These are phyloP conservation scores for Meandrusa payeni DNA, from an alignment of 2,888 invertebrate genomes.

Conservation along the genomic window DNA sequence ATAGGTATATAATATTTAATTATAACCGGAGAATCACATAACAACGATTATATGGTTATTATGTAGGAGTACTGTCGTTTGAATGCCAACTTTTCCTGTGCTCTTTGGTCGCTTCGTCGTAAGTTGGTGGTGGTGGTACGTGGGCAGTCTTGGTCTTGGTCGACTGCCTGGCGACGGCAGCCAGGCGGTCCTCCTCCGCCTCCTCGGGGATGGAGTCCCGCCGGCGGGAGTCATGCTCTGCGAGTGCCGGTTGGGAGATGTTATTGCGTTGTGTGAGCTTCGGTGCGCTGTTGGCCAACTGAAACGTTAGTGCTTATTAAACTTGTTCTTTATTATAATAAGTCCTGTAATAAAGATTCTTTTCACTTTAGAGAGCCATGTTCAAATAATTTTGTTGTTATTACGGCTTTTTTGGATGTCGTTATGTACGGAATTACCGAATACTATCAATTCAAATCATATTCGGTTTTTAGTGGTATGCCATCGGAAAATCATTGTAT, in stretches of 20 bases:
- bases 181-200: slow-evolving; percentile 68
- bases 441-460: no score
- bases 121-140: slow-evolving; percentile 62
- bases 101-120: slow-evolving; percentile 65
- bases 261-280: slow-evolving; percentile 82
- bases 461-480: no score
- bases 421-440: no score
- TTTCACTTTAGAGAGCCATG: no score
- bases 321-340: not conserved
- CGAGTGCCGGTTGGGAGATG: slow-evolving; percentile 81
- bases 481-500: no score
- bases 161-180: slow-evolving; percentile 46
- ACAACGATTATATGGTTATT: slow-evolving; percentile 1
- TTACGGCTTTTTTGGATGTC: no score
- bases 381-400: no score
- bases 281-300: slow-evolving; percentile 83
- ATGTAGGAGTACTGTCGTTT: slow-evolving; percentile 68
- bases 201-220: slow-evolving; percentile 84
- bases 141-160: slow-evolving; percentile 63
- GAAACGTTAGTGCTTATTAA: slow-evolving; percentile 33
- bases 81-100: slow-evolving; percentile 77
- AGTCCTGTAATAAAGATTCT: no score
- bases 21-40: no score
- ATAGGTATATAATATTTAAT: no score
- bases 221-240: slow-evolving; percentile 78